Conservation (phyloP, 2,797 vertebrate species). For the Phataginus tricuspis region DNA sequence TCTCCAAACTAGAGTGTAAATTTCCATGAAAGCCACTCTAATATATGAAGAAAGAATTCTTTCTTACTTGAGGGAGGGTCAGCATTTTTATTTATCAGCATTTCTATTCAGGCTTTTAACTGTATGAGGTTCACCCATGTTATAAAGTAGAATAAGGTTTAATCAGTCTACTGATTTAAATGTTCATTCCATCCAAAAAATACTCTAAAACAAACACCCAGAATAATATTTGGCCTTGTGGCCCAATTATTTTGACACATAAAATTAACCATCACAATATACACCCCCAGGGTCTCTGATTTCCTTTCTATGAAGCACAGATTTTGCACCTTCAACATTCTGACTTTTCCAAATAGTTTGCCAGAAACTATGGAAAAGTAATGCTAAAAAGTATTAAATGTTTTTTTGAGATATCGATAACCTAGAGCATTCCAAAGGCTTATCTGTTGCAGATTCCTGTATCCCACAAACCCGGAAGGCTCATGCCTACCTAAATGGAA, state of each 20-base stretch:
- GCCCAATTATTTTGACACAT: background rate
- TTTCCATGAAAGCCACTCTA: background rate
- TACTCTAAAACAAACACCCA: background rate
- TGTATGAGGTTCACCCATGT: background rate
- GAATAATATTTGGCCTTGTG: background rate
- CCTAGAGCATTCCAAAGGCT: background rate
- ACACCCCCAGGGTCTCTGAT: background rate
- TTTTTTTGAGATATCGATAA: background rate
- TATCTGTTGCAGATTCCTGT: background rate
- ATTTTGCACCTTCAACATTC: background rate
- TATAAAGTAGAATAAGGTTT: background rate
- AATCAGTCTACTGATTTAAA: background rate
- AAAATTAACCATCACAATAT: background rate
- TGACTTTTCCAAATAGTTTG: background rate
- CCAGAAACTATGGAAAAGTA: background rate
- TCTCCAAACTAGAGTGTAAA: background rate
- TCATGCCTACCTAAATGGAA: background rate
- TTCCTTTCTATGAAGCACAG: background rate
- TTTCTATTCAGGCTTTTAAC: background rate
- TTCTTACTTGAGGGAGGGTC: background rate
- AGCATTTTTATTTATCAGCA: background rate
- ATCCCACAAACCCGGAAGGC: background rate
- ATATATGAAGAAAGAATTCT: background rate
- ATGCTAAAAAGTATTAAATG: background rate
- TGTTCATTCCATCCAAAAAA: background rate